Conservation (phyloP, 2,888 invertebrate genomes). For the Scaptomyza flava region DNA sequence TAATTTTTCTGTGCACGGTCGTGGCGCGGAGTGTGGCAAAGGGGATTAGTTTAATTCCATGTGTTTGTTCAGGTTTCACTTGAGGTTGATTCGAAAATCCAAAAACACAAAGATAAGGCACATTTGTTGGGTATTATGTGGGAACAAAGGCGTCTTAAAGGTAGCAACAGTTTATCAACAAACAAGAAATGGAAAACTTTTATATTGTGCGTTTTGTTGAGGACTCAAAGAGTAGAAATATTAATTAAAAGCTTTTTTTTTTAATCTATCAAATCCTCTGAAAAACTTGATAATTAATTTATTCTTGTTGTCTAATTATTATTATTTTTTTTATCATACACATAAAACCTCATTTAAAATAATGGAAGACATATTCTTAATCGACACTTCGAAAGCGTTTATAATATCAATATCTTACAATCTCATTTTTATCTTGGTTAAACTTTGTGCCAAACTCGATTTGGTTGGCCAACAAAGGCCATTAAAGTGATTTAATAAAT, state of each 20-base stretch:
- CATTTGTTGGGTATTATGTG: constrained; percentile 64
- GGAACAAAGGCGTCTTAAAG: constrained; percentile 32
- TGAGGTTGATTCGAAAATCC: constrained; percentile 43
- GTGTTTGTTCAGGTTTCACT: constrained; percentile 22
- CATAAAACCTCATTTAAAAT: too few species aligned
- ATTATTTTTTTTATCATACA: too few species aligned
- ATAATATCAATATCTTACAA: too few species aligned
- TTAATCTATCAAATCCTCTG: not conserved
- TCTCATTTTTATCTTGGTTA: too few species aligned
- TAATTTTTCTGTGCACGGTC: constrained; percentile 37
- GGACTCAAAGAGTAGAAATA: constrained; percentile 9
- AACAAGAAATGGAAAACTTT: constrained; percentile 10
- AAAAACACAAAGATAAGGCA: constrained; percentile 65
- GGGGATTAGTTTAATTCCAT: constrained; percentile 51
- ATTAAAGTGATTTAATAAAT: constrained; percentile 76
- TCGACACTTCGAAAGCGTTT: too few species aligned
- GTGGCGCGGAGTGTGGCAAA: constrained; percentile 35
- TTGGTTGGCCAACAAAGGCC: constrained; percentile 44
- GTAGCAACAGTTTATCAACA: constrained; percentile 14
- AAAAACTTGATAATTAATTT: too few species aligned
- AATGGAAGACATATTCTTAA: too few species aligned
- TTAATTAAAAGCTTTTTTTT: not conserved
- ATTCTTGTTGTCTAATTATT: too few species aligned
- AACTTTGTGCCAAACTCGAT: not conserved
- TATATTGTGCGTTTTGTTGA: not conserved